These are phyloP conservation scores for Dipodomys ordii DNA, from an alignment of 2,113 vertebrate genomes.

Conservation along the genomic window DNA sequence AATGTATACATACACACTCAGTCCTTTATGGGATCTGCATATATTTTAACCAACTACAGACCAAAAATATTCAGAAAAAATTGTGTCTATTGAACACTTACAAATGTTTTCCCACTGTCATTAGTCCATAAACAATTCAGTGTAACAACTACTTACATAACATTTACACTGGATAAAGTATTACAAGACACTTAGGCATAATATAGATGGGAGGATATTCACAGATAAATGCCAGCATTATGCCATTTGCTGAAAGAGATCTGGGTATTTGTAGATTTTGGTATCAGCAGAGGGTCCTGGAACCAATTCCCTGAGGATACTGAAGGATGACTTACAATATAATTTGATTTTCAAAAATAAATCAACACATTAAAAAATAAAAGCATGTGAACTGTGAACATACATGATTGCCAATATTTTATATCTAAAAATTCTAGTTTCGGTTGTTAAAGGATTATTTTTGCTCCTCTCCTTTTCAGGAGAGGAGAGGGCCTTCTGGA, in stretches of 20 bases:
- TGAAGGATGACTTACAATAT: background rate
- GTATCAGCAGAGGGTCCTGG: background rate
- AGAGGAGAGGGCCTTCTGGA: no score
- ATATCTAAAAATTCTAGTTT: conserved; percentile 41
- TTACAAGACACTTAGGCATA: background rate
- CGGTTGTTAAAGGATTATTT: background rate
- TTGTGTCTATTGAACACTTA: background rate
- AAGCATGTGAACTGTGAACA: background rate
- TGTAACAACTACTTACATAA: background rate
- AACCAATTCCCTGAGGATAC: background rate
- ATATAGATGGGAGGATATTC: background rate
- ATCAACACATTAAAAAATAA: conserved; percentile 14
- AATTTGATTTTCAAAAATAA: conserved; percentile 51
- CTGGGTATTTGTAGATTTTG: background rate
- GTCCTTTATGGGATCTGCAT: background rate
- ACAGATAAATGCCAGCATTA: background rate
- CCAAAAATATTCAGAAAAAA: background rate
- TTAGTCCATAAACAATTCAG: background rate
- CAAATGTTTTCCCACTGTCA: background rate
- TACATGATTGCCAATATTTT: conserved; percentile 16
- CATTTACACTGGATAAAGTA: background rate
- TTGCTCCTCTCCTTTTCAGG: background rate
- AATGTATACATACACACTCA: background rate
- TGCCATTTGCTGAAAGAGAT: background rate
- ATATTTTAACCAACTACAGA: background rate